Base-by-base conservation (phyloP, 2,888 invertebrate species). In the Bimastos eiseni region DNA sequence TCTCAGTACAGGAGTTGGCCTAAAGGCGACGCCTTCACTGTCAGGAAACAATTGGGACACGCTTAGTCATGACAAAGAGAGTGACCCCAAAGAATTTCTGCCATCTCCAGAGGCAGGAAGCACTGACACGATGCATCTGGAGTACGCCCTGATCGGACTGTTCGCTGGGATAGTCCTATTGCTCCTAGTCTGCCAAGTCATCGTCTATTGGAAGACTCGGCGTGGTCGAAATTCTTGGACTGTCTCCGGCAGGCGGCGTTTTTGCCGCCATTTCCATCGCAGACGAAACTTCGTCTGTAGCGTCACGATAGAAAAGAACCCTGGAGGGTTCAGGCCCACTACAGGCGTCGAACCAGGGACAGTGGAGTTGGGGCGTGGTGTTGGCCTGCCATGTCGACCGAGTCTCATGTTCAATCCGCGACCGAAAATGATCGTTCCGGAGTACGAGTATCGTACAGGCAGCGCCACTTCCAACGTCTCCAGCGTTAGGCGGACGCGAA, bases 161-260 rank as follows among this genome's bases (percentile, higher is more conserved):
- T 86, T 86, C 86, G 86, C 86, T 37, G 86, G 86, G 36, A 86
- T 86, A 30, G 86, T 86, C 36, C 21, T 86, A 5, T 36, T 86
- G 33, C 86, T 86, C 86, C 36, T 86, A 34, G 36, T 86, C 33
- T 86, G 86, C 37, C 86, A 86, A 33, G 37, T 86, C 86, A 4
- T 86, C 86, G 86, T 86, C 86, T 86, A 86, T 17, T 86, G 86
- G 86, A 86, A 86, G 86, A 86, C 86, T 86, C 86, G 86, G n/a
- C 34, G 86, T 19, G n/a, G 86, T 34, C 86, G n/a, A 37, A 34
- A 15, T 36, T 86, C 37, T 1, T 86, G 86, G 86, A 86, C 86
- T 34, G 36, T 86, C 24, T 37, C 86, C 34, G n/a, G 86, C 19
- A 86, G 86, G n/a, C 86, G 86, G 21, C 86, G 86, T 19, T 37